These are phyloP conservation scores for Neolamprologus caudopunctatus DNA, from an alignment of 2,113 vertebrate genomes.

Conservation along the genomic window DNA sequence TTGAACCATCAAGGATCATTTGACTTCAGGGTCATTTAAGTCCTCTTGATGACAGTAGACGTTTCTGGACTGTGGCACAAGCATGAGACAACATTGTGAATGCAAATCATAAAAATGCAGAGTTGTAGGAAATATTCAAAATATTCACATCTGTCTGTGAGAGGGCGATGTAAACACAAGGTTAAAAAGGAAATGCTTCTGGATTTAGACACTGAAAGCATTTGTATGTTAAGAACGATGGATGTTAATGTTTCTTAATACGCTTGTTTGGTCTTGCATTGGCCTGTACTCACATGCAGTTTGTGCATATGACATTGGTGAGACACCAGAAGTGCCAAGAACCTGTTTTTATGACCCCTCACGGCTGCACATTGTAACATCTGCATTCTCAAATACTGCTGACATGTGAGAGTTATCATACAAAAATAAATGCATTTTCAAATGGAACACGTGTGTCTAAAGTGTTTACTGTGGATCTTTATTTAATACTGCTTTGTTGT, in stretches of 20 bases:
- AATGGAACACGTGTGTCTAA: neutral
- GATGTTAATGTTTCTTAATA: neutral
- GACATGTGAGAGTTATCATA: neutral
- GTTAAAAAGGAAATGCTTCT: neutral
- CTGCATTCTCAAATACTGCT: neutral
- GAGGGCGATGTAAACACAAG: neutral
- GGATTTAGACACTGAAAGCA: neutral
- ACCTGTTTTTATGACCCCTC: neutral
- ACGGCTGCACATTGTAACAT: fast-evolving
- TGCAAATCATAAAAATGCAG: neutral
- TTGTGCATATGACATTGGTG: neutral
- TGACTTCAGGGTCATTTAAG: fast-evolving
- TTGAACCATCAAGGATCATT: neutral
- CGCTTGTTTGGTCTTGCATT: neutral
- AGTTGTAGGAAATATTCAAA: neutral
- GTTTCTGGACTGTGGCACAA: neutral
- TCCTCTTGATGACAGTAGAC: neutral
- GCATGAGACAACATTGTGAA: neutral
- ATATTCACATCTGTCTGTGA: neutral
- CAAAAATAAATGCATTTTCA: neutral
- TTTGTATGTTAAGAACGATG: neutral
- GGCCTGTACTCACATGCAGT: neutral
- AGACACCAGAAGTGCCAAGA: neutral
- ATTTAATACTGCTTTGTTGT: neutral
- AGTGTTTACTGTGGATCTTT: neutral